A percentile compares a stretch with the other conserved stretches of the same genome.
Conservation (phyloP, 2,888 invertebrate genomes). For the Leucozona laternaria region DNA sequence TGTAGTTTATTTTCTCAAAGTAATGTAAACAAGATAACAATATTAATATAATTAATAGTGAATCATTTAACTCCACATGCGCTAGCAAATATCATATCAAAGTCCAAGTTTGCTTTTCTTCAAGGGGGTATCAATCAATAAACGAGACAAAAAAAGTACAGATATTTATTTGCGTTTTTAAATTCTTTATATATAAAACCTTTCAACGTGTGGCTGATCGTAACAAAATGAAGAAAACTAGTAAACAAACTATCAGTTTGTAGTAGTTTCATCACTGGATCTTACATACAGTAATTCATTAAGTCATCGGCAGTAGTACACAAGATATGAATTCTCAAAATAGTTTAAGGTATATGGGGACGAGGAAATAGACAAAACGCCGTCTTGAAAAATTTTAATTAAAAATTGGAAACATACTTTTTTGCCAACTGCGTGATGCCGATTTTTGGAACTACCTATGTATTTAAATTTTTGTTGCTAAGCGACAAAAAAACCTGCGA, state of each 20-base stretch:
- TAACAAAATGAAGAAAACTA: background rate
- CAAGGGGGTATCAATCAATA: constrained; percentile 5
- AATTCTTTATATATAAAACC: background rate
- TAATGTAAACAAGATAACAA: constrained; percentile 39
- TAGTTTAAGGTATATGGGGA: background rate
- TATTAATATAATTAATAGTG: background rate
- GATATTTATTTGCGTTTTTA: background rate
- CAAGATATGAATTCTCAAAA: background rate
- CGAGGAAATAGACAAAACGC: background rate
- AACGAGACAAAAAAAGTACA: background rate
- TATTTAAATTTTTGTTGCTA: no score
- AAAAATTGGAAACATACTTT: background rate
- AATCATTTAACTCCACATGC: background rate
- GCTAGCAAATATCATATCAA: background rate
- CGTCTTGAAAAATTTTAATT: background rate
- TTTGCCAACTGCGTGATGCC: no score
- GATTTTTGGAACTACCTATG: no score
- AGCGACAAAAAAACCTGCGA: no score
- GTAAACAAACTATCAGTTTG: background rate
- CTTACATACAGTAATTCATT: background rate
- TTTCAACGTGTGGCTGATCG: background rate
- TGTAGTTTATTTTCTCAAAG: background rate
- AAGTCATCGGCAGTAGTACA: background rate
- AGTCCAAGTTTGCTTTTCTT: constrained; percentile 9
- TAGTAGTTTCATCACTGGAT: background rate